Percentiles rank a stretch among this genome's conserved stretches.
phyloP scores from a whole-genome alignment of 2,797 vertebrate species.

The Nannoperca obscura region DNA sequence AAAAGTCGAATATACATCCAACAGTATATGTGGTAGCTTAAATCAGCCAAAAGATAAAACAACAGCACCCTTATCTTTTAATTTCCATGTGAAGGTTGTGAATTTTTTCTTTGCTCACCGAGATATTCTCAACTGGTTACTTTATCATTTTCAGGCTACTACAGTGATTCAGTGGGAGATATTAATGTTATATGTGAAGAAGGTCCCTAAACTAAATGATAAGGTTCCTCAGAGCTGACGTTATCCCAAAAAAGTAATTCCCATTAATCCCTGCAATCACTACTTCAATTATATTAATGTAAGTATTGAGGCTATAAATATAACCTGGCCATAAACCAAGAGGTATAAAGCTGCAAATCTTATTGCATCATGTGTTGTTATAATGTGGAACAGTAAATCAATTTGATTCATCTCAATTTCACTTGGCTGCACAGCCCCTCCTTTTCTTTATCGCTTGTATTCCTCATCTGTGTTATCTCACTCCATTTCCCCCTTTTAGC shows the following conservation, averaged over 20 bases:
- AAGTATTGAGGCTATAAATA: background rate
- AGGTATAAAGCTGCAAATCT: background rate
- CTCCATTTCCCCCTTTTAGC: slow-evolving; percentile 43
- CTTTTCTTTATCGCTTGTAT: slow-evolving; percentile 6
- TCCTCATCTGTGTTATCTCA: slow-evolving; percentile 58
- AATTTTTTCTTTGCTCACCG: slow-evolving; percentile 1
- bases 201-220: background rate
- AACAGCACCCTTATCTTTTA: background rate
- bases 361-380: background rate
- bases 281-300: background rate
- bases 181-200: background rate
- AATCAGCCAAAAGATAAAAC: slow-evolving; percentile 3
- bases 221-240: slow-evolving; percentile 7
- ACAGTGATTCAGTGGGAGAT: slow-evolving; percentile 5
- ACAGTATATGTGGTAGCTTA: background rate
- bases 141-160: slow-evolving; percentile 1
- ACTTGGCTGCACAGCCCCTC: slow-evolving; percentile 18
- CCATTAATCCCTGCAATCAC: background rate
- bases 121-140: slow-evolving; percentile 10
- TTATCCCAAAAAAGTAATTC: slow-evolving; percentile 9
- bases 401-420: slow-evolving; percentile 42
- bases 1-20: background rate
- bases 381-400: background rate
- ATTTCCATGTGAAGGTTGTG: slow-evolving; percentile 21
- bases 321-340: background rate